These are phyloP conservation scores for Sesamia nonagrioides DNA, from an alignment of 1,140 invertebrate genomes.

Conservation along the genomic window DNA sequence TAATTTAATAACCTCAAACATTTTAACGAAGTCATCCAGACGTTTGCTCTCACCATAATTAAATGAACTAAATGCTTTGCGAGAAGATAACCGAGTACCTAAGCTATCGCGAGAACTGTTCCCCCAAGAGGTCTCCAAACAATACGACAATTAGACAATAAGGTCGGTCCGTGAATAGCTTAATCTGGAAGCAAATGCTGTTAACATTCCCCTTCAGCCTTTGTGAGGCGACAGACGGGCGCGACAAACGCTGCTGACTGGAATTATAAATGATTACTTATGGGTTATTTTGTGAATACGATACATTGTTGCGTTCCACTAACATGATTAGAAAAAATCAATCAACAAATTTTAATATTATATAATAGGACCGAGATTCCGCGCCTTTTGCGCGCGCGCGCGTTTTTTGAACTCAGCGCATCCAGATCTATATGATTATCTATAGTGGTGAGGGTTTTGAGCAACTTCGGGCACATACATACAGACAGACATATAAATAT, in stretches of 20 bases:
- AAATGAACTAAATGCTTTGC: constrained; percentile 28
- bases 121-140: constrained; percentile 60
- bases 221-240: constrained; percentile 55
- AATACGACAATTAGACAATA: constrained; percentile 81
- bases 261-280: constrained; percentile 26
- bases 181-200: constrained; percentile 76
- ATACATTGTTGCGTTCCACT: neutral
- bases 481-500: no score
- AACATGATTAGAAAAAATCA: no score
- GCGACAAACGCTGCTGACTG: constrained; percentile 18
- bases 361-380: no score
- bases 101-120: neutral
- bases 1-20: constrained; percentile 7
- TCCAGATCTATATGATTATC: no score
- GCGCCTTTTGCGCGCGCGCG: no score
- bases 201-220: constrained; percentile 67
- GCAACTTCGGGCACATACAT: no score
- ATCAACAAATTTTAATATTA: no score
- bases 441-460: no score
- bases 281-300: neutral
- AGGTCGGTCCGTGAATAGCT: constrained; percentile 72
- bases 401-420: no score
- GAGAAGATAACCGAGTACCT: constrained; percentile 4
- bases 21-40: constrained; percentile 23
- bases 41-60: constrained; percentile 35